Evolutionary conservation across 2,888 invertebrate genomes (phyloP).

Genomic region (Syrphus vitripennis): DNA sequence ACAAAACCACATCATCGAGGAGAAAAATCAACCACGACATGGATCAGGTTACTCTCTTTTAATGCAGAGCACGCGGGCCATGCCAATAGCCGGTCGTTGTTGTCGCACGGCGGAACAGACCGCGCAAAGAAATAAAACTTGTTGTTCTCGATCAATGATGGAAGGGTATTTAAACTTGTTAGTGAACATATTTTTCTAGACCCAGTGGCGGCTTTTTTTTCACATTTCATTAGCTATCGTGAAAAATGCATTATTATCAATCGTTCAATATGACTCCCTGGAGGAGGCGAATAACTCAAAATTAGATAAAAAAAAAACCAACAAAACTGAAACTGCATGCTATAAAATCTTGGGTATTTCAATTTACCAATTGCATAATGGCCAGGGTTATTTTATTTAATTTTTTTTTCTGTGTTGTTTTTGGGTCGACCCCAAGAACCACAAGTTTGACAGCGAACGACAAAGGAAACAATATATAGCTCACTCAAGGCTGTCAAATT

Average conservation of each 20-base stretch:
- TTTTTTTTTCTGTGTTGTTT: neutral
- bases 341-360: constrained; percentile 50
- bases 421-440: constrained; percentile 5
- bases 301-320: neutral
- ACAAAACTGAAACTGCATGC: neutral
- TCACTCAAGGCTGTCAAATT: constrained; percentile 71
- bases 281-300: constrained; percentile 4
- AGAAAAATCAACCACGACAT: constrained; percentile 13
- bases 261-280: neutral
- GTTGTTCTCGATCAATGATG: neutral
- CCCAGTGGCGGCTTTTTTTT: constrained; percentile 45
- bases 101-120: neutral
- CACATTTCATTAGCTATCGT: constrained; percentile 36
- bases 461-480: constrained; percentile 40
- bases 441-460: constrained; percentile 34
- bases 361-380: constrained; percentile 63
- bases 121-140: neutral
- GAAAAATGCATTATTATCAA: constrained; percentile 36
- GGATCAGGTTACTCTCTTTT: constrained; percentile 38
- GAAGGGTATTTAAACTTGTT: constrained; percentile 23
- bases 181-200: constrained; percentile 11
- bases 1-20: constrained; percentile 33
- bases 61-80: constrained; percentile 56
- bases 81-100: neutral
- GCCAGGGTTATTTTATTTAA: neutral